Conservation (phyloP, 1,140 invertebrate genomes). For the Chionoecetes opilio region DNA sequence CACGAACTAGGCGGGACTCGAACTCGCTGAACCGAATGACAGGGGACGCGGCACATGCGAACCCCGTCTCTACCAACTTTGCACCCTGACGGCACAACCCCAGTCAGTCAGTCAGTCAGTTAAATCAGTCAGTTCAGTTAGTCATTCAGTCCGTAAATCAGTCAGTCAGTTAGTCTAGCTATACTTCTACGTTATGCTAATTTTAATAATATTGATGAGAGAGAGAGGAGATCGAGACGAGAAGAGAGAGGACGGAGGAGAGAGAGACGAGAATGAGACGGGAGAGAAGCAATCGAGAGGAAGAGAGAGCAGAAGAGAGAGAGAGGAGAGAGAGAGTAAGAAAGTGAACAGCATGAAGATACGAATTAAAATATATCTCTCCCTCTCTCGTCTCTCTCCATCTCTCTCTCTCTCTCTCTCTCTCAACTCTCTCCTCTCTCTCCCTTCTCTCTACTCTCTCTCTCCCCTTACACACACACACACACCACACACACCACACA, state of each 20-base stretch:
- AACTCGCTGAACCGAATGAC: too few species aligned
- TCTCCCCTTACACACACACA: too few species aligned
- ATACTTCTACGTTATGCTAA: too few species aligned
- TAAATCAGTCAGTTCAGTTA: neutral
- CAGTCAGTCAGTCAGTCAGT: neutral
- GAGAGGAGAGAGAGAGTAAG: neutral
- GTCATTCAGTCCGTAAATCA: neutral
- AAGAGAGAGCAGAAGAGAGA: neutral
- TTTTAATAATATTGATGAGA: too few species aligned
- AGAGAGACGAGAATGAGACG: neutral
- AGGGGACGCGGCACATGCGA: too few species aligned
- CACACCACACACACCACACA: too few species aligned
- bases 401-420: constrained; percentile 27
- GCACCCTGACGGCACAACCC: too few species aligned
- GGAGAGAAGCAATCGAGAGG: neutral
- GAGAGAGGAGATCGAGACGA: neutral
- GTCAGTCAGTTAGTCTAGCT: too few species aligned
- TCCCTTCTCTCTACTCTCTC: neutral
- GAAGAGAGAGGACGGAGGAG: neutral
- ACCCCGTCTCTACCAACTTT: too few species aligned
- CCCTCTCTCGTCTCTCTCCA: constrained; percentile 13
- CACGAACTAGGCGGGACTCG: too few species aligned
- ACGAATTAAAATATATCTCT: neutral
- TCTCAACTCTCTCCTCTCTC: constrained; percentile 25
- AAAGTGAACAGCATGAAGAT: neutral